Evolutionary conservation across 2,113 vertebrate genomes (phyloP).

Genomic region (Pachycephala philippinensis): DNA sequence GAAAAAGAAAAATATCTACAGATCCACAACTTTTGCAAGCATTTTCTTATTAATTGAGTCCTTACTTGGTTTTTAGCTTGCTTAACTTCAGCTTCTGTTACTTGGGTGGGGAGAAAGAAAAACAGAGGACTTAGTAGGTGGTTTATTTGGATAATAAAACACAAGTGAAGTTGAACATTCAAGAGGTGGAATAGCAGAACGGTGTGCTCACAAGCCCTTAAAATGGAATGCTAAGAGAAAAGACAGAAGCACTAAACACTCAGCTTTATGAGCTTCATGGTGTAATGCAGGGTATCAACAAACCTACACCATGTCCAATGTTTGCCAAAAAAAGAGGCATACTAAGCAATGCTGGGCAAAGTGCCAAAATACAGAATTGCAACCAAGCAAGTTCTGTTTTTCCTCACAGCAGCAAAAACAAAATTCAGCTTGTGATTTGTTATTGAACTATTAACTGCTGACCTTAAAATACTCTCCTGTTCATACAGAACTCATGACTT

Average conservation of each 20-base stretch:
- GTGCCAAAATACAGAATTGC: not conserved
- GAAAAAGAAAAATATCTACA: not conserved
- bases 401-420: not conserved
- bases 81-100: not conserved
- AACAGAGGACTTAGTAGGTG: not conserved
- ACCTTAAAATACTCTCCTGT: not conserved
- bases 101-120: not conserved
- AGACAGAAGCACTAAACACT: not conserved
- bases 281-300: not conserved
- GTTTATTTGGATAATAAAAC: not conserved
- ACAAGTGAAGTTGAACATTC: not conserved
- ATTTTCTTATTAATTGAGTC: not conserved
- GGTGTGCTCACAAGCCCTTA: not conserved
- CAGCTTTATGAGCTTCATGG: not conserved
- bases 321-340: not conserved
- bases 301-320: not conserved
- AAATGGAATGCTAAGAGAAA: not conserved
- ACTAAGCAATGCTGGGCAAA: not conserved
- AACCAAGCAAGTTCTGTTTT: constrained; percentile 8
- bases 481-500: not conserved
- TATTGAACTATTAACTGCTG: not conserved
- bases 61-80: not conserved
- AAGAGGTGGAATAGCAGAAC: not conserved
- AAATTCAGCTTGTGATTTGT: constrained; percentile 11
- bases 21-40: not conserved